Evolutionary conservation across 2,113 vertebrate species (phyloP), one percentile per base, ranked within the genome.

Genomic region (Tangachromis dhanisi): DNA sequence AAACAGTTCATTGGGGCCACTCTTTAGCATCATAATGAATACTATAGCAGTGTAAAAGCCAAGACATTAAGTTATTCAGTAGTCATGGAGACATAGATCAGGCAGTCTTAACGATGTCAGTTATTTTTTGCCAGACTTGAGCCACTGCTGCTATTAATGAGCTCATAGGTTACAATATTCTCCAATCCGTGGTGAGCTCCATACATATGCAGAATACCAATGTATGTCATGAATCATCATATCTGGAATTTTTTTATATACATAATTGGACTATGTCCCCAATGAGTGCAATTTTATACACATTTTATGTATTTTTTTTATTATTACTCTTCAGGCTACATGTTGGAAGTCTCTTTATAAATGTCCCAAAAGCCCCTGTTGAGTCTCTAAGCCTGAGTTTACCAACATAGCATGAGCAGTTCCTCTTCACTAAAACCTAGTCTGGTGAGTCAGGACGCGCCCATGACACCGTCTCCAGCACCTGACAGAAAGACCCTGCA

Each of bases 361-460:
- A 80, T 24, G 7, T 57, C 7, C 21, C 3, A 5, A 14, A 47
- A 26, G 16, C 31, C 29, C 9, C 7, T 68, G 10, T 1, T 68
- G 35, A 71, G 42, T 40, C 38, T 40, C 29, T n/a, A 10, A 2
- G 12, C 40, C n/a, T 40, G 45, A 84, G 55, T 88, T 76, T 66
- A 42, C 45, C 87, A 89, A 47, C 57, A 84, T 8, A 84, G 47
- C 35, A 71, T 9, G 33, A 38, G 24, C 82, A 76, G 59, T 35
- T 84, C 66, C 17, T 81, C 51, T 80, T 71, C 68, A 51, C 53
- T 78, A 82, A 61, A 88, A 84, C 88, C 45, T 26, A 12, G 59
- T 76, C 42, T 86, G 90, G 86, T 38, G 86, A 86, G 83, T 53
- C 82, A 63, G 92, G 95, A 94, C 93, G 92, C 94, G 94, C 94